Evolutionary conservation across 2,797 vertebrate genomes (phyloP).

Genomic region (Simalia tracyae): DNA sequence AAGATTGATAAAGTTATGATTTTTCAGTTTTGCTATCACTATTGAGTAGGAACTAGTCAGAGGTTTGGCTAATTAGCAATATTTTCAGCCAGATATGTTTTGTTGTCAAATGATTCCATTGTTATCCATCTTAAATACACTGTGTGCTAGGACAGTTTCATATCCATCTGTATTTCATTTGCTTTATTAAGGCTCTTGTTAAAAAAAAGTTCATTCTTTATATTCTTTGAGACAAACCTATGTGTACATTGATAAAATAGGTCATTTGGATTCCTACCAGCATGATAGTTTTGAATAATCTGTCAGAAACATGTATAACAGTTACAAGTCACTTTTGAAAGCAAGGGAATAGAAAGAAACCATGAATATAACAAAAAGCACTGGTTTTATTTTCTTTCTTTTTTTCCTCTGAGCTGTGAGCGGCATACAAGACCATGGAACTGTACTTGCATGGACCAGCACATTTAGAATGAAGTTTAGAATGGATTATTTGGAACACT

Average conservation of each 20-base stretch:
- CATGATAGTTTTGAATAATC: constrained; percentile 30
- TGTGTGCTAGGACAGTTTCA: not conserved
- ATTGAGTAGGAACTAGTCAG: not conserved
- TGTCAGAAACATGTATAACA: constrained; percentile 1
- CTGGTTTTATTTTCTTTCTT: fast-evolving
- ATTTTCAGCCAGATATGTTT: constrained; percentile 14
- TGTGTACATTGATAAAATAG: constrained; percentile 29
- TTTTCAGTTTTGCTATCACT: constrained; percentile 15
- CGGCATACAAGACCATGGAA: constrained; percentile 13
- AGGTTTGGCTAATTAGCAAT: constrained; percentile 28
- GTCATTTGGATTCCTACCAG: not conserved
- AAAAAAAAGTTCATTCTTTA: constrained; percentile 9
- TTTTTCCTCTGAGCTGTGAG: not conserved
- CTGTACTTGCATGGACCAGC: not conserved
- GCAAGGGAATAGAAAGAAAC: not conserved
- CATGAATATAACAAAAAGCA: constrained; percentile 19
- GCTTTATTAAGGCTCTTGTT: not conserved
- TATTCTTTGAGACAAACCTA: constrained; percentile 27
- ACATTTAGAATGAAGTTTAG: constrained; percentile 27
- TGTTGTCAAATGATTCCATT: not conserved
- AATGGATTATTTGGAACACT: constrained; percentile 23
- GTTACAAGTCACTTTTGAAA: constrained; percentile 2
- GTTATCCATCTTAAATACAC: not conserved
- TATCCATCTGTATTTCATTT: not conserved
- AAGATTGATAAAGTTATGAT: constrained; percentile 23